Evolutionary conservation across 2,888 invertebrate genomes (phyloP).

Genomic region (Lithosia quadra): DNA sequence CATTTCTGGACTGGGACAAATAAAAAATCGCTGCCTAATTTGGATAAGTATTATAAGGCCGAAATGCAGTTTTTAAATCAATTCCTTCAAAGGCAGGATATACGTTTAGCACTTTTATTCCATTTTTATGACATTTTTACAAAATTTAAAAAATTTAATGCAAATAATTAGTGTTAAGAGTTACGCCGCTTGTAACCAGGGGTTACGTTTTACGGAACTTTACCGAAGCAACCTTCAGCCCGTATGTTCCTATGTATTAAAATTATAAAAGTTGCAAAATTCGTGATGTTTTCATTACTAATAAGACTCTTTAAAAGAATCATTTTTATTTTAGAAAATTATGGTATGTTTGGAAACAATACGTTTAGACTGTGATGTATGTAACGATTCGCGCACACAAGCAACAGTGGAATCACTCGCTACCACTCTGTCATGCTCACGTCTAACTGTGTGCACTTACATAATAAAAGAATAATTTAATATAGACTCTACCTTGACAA

Average conservation of each 20-base stretch:
- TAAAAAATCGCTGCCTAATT: constrained; percentile 45
- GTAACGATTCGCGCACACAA: constrained; percentile 39
- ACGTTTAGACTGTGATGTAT: constrained; percentile 40
- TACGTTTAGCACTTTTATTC: constrained; percentile 42
- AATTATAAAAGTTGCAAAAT: constrained; percentile 51
- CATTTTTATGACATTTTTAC: constrained; percentile 41
- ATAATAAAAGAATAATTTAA: constrained; percentile 82
- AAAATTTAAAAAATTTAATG: constrained; percentile 41
- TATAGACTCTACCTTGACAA: constrained; percentile 82
- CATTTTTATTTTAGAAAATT: constrained; percentile 48
- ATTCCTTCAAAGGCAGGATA: constrained; percentile 62
- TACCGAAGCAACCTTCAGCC: constrained; percentile 43
- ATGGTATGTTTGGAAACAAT: constrained; percentile 46
- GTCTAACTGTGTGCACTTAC: constrained; percentile 62
- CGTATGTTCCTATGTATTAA: constrained; percentile 41
- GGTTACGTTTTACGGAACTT: constrained; percentile 34
- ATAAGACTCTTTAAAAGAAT: constrained; percentile 47
- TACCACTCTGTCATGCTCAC: constrained; percentile 51
- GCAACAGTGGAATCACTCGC: constrained; percentile 52
- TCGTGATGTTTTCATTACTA: constrained; percentile 52
- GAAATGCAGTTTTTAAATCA: constrained; percentile 66
- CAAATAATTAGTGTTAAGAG: constrained; percentile 27
- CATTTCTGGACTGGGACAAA: constrained; percentile 49
- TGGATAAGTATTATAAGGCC: constrained; percentile 51
- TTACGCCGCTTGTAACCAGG: constrained; percentile 30